phyloP scores from a whole-genome alignment of 1,140 invertebrate species.

The Drosophila tropicalis region DNA sequence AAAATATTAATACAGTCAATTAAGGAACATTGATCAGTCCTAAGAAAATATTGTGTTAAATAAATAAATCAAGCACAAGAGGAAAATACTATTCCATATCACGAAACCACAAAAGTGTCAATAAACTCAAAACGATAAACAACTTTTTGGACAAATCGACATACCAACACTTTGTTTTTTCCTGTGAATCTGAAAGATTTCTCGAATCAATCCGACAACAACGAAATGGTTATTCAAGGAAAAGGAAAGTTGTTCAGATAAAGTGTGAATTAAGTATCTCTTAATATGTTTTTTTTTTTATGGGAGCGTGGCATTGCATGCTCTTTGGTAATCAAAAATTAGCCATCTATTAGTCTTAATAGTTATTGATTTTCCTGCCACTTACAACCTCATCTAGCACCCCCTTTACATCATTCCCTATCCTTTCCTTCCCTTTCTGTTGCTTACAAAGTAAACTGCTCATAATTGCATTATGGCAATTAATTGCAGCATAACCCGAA shows the following conservation, averaged over 20 bases:
- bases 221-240: too few species aligned
- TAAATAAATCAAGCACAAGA: too few species aligned
- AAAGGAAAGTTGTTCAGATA: background rate
- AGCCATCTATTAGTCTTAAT: constrained; percentile 1
- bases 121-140: too few species aligned
- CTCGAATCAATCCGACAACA: too few species aligned
- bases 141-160: too few species aligned
- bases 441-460: constrained; percentile 46
- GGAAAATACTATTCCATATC: too few species aligned
- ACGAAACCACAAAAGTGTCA: too few species aligned
- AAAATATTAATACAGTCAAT: too few species aligned
- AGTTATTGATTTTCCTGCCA: constrained; percentile 14
- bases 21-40: too few species aligned
- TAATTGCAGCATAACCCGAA: constrained; percentile 54
- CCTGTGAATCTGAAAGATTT: too few species aligned
- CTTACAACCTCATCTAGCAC: background rate
- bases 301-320: background rate
- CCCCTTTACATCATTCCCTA: background rate
- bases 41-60: too few species aligned
- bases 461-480: constrained; percentile 59
- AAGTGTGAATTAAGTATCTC: background rate
- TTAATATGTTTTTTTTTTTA: background rate
- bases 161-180: too few species aligned
- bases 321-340: constrained; percentile 9
- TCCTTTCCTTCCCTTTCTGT: constrained; percentile 4